Evolutionary conservation across 2,797 vertebrate genomes (phyloP).

Genomic region (Mormyrus hasselquistii): DNA sequence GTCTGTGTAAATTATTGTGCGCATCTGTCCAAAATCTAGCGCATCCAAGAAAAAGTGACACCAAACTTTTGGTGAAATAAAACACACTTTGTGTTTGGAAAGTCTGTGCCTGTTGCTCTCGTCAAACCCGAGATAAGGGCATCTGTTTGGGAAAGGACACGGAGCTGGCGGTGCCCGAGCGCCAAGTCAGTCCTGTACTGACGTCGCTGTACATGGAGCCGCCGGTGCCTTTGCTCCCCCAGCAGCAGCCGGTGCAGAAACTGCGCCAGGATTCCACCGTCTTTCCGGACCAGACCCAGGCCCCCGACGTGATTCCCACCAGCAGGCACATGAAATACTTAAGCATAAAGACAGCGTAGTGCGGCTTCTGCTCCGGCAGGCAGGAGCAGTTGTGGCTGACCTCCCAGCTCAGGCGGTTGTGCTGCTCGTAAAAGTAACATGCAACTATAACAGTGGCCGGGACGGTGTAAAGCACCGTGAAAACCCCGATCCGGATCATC

Average conservation of each 20-base stretch:
- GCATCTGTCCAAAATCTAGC: neutral
- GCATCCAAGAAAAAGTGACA: neutral
- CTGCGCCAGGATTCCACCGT: constrained; percentile 86
- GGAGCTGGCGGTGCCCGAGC: constrained; percentile 83
- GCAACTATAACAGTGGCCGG: constrained; percentile 84
- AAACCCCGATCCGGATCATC: constrained; percentile 87
- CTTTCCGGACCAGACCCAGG: constrained; percentile 92
- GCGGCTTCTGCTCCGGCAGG: constrained; percentile 68
- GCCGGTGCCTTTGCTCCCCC: constrained; percentile 74
- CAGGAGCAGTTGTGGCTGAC: constrained; percentile 81
- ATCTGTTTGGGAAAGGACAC: constrained; percentile 85
- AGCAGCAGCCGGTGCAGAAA: constrained; percentile 86
- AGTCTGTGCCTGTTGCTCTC: neutral
- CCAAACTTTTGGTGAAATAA: neutral
- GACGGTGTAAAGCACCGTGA: constrained; percentile 84
- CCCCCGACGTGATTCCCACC: constrained; percentile 87
- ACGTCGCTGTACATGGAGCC: constrained; percentile 87
- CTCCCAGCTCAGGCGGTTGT: constrained; percentile 83
- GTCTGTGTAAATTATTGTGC: neutral
- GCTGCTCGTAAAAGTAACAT: constrained; percentile 90
- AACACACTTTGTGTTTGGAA: neutral
- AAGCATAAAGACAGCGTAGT: constrained; percentile 90
- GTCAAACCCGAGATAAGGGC: constrained; percentile 85
- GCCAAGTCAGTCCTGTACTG: constrained; percentile 86
- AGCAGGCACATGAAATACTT: constrained; percentile 94